Evolutionary conservation across 2,888 invertebrate species (phyloP), one percentile per base, ranked within the genome.

Genomic region (Drosophila formosana): DNA sequence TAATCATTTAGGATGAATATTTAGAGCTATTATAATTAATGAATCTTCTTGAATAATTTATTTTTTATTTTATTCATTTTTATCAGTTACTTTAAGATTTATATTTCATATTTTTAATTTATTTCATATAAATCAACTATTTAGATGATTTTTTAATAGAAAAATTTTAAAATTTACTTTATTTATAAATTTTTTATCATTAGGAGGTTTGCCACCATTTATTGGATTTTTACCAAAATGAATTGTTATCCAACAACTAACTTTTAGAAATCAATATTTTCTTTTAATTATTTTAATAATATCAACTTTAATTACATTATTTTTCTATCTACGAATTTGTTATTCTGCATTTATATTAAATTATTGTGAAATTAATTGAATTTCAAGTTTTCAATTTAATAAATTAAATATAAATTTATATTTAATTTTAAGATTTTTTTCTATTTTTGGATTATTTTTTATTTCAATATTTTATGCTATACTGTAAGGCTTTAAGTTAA

Each of bases 151-250:
- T 70, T 91, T 92, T 85, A 80, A 89, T 66, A 89, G 84, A 68
- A 85, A 88, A 78, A 74, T 90, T 82, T 90, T 93, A 82, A 94
- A 94, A 93, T 92, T 94, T 88, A 92, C 91, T 45, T 89, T 94
- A 90, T 91, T 93, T 83, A 90, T 94, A 89, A 94, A 93, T 92
- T 93, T 94, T 87, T 56, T 95, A 72, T 94, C 94, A 0, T 90
- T 94, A 92, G 94, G 94, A 0, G 94, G 94, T 18, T 76, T 95
- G 64, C 94, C 94, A 0, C 94, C 94, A 0, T 94, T 95, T 85
- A 84, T 94, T 89, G 94, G 94, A 93, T 95, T 95, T 93, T 91
- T 94, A 0, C 94, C 94, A 3, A 95, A 95, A 93, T 94, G 94
- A 93, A 84, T 94, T 83, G 90, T 93, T 66, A 94, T 95, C 90